Evolutionary conservation across 1,140 invertebrate genomes (phyloP).

Genomic region (Cheumatopsyche charites): DNA sequence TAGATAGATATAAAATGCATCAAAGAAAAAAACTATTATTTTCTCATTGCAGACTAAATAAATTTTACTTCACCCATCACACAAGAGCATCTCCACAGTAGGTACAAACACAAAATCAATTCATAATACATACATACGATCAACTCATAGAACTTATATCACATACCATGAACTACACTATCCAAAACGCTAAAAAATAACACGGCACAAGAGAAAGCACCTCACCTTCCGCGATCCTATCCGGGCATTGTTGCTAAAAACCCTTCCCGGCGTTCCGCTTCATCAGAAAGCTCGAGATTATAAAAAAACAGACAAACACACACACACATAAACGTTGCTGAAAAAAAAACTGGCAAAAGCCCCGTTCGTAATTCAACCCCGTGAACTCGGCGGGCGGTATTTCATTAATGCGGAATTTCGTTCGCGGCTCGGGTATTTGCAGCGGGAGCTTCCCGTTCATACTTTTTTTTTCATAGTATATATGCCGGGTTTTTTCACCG

Average conservation of each 20-base stretch:
- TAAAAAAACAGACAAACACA: not conserved
- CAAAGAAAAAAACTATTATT: too few relatives aligned
- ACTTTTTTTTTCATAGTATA: not conserved
- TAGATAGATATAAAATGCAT: too few relatives aligned
- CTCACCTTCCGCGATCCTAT: too few relatives aligned
- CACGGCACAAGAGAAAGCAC: too few relatives aligned
- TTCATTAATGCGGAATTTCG: constrained; percentile 47
- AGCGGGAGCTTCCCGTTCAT: constrained; percentile 31
- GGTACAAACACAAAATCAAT: too few relatives aligned
- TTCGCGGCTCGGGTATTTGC: constrained; percentile 42
- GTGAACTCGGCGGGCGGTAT: constrained; percentile 31
- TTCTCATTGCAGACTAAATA: too few relatives aligned
- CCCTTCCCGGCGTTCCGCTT: not conserved
- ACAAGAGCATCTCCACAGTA: too few relatives aligned
- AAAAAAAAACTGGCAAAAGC: not conserved
- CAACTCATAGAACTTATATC: too few relatives aligned
- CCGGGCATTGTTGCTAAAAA: not conserved
- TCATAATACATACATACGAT: too few relatives aligned
- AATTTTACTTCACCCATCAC: too few relatives aligned
- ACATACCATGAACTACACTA: too few relatives aligned
- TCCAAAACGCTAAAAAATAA: too few relatives aligned
- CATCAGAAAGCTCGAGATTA: constrained; percentile 1
- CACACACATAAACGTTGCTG: not conserved
- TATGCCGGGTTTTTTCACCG: not conserved
- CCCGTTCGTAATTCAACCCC: not conserved